Conservation (phyloP, 2,797 vertebrate genomes). For the Perodicticus potto region DNA sequence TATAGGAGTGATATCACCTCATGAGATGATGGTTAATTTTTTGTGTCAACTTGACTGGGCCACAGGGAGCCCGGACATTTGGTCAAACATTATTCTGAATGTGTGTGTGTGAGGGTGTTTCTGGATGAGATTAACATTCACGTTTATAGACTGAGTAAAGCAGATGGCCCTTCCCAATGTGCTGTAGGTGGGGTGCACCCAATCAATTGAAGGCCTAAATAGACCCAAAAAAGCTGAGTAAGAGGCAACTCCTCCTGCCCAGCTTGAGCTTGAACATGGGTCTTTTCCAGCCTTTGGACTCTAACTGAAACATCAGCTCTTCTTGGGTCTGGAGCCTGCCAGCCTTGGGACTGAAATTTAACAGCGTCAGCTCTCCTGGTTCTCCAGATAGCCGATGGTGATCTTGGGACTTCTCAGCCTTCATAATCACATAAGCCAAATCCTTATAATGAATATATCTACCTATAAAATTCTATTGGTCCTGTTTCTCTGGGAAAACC, state of each 20-base stretch:
- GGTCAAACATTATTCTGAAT: background rate
- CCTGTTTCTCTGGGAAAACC: background rate
- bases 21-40: background rate
- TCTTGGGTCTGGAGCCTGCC: background rate
- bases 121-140: background rate
- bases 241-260: background rate
- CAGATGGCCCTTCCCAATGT: background rate
- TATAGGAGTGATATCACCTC: background rate
- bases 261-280: background rate
- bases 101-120: background rate
- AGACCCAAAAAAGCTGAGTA: background rate
- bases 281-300: background rate
- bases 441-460: background rate
- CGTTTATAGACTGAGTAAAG: background rate
- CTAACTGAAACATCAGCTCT: background rate
- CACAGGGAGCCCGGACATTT: no score
- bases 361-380: background rate
- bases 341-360: background rate
- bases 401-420: background rate
- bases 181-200: background rate
- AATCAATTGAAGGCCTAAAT: background rate
- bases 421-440: background rate
- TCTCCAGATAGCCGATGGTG: background rate
- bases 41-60: background rate
- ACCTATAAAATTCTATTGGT: background rate